Conservation (phyloP, 2,113 vertebrate genomes). For the Leuciscus idus region DNA sequence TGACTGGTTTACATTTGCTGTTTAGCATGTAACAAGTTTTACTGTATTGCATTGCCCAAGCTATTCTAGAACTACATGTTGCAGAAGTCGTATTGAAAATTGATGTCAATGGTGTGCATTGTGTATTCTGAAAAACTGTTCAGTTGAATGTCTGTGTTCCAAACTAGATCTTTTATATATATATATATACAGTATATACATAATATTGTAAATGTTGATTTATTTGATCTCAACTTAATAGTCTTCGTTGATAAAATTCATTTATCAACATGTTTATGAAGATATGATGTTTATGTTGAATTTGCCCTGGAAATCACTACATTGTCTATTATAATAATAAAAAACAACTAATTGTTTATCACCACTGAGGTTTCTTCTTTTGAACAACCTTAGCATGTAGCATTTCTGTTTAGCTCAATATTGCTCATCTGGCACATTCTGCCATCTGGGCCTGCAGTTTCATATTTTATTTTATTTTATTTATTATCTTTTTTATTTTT, state of each 20-base stretch:
- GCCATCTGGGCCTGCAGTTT: not conserved
- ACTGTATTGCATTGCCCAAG: conserved; percentile 34
- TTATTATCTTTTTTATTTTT: no score
- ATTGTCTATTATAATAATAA: conserved; percentile 38
- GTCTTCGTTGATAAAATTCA: conserved; percentile 59
- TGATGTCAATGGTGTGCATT: conserved; percentile 46
- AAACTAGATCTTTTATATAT: conserved; percentile 55
- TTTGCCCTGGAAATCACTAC: conserved; percentile 45
- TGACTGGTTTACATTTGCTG: conserved; percentile 37
- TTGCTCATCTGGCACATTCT: not conserved
- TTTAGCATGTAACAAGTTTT: conserved; percentile 48
- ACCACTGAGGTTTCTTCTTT: not conserved
- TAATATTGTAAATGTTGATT: conserved; percentile 63
- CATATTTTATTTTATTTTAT: not conserved
- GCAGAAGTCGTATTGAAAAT: conserved; percentile 52
- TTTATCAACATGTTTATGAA: conserved; percentile 45
- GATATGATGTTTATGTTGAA: conserved; percentile 47
- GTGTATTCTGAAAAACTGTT: conserved; percentile 59
- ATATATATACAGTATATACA: conserved; percentile 39
- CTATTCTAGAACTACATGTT: conserved; percentile 42
- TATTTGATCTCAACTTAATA: conserved; percentile 63
- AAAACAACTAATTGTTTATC: not conserved
- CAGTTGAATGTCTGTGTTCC: conserved; percentile 66
- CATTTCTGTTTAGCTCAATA: not conserved
- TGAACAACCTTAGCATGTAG: not conserved